phyloP scores from a whole-genome alignment of 1,140 invertebrate species.

The Leptoteleia sp. region DNA sequence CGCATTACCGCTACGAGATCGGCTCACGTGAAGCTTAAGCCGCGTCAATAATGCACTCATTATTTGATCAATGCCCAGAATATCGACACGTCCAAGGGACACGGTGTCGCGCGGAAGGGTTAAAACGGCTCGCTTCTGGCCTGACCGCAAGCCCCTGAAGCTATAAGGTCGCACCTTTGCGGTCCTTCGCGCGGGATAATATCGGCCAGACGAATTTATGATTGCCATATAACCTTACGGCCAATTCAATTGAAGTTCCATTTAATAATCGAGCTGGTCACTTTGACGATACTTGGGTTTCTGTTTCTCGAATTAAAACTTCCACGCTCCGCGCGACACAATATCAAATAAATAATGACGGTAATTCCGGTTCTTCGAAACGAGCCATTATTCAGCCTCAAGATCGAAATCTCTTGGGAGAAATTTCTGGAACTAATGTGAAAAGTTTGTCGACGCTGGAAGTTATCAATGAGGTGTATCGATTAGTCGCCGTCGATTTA shows the following conservation, averaged over 20 bases:
- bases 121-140: constrained; percentile 37
- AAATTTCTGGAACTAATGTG: constrained; percentile 7
- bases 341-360: constrained; percentile 12
- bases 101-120: constrained; percentile 50
- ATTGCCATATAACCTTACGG: constrained; percentile 65
- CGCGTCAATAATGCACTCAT: constrained; percentile 75
- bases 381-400: not conserved
- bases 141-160: constrained; percentile 51
- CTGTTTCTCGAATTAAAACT: too few species aligned
- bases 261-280: constrained; percentile 55
- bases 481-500: too few species aligned
- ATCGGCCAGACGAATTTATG: constrained; percentile 70
- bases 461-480: not conserved
- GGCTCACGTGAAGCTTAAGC: constrained; percentile 43
- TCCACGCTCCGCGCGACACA: not conserved
- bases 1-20: constrained; percentile 49
- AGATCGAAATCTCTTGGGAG: constrained; percentile 2
- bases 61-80: constrained; percentile 76
- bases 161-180: constrained; percentile 27
- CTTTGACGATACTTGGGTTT: too few species aligned
- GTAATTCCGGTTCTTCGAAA: not conserved
- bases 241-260: constrained; percentile 58
- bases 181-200: constrained; percentile 26
- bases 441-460: constrained; percentile 1
- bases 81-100: constrained; percentile 64